Base-by-base conservation (phyloP, 2,113 vertebrate genomes). In the Channa argus region DNA sequence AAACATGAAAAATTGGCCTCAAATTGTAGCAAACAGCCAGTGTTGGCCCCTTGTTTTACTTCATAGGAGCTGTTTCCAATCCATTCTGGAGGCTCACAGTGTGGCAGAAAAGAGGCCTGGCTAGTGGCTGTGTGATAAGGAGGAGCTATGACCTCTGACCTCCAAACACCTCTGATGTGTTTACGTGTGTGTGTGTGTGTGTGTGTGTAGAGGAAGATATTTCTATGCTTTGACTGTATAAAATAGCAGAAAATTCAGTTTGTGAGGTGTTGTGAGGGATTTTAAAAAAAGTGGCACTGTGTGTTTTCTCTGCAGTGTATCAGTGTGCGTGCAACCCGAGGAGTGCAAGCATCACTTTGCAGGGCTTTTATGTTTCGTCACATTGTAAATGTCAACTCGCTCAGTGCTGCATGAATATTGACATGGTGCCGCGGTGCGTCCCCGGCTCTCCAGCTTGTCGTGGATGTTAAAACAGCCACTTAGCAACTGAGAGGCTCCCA, bases 381-480 rank as follows among this genome's bases (percentile, higher is more conserved):
- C 62, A 56, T 66, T 55, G 77, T 75, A 76, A 79, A 84, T 79
- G 71, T 86, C 69, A 66, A 45, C 51, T 79, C 63, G 45, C 79
- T 79, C 53, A 15, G 44, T 7, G 5, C 70, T 51, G 71, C 71
- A 61, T 77, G 72, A 71, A 80, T 80, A 74, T 83, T 74, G 77
- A 83, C 71, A 59, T n/a, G 36, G 15, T 54, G 49, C 55, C 24
- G 14, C 47, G 0, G 24, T 59, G 58, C 37, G 12, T 64, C 53
- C 47, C 5, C 6, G 8, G 12, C 61, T 59, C 52, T 54, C 37
- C 59, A 63, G 70, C 71, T 74, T 71, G 70, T 76, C 36, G 11
- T 56, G 43, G 79, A 67, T 87, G 71, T 85, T 77, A 59, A 71
- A 87, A 79, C 79, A 65, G 78, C 74, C 80, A 81, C 66, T 81